phyloP scores from a whole-genome alignment of 1,140 invertebrate genomes.

The Platorchestia sp. region DNA sequence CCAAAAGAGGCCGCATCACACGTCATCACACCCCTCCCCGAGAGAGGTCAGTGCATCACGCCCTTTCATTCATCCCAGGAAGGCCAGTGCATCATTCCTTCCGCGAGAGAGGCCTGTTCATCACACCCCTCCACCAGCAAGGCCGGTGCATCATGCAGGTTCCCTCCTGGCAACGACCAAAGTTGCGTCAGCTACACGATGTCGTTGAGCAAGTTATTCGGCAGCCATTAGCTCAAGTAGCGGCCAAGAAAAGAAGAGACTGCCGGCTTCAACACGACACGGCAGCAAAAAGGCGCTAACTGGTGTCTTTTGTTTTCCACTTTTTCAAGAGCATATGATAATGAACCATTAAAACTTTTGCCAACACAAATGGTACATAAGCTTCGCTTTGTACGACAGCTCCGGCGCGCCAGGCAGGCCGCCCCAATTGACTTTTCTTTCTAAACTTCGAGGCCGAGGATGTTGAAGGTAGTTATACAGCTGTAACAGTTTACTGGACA shows the following conservation, averaged over 20 bases:
- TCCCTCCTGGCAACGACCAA: background rate
- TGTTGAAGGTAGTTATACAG: too few relatives aligned
- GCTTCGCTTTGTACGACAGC: background rate
- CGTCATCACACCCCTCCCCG: background rate
- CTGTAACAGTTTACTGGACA: background rate
- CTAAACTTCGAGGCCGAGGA: background rate
- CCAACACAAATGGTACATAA: conserved; percentile 48
- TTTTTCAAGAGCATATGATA: conserved; percentile 44
- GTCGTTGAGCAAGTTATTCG: conserved; percentile 3
- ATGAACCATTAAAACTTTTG: conserved; percentile 44
- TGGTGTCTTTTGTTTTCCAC: conserved; percentile 48
- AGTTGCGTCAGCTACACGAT: background rate
- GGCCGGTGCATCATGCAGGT: background rate
- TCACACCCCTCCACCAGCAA: background rate
- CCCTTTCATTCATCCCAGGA: background rate
- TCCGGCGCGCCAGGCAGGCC: background rate
- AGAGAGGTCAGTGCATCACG: background rate
- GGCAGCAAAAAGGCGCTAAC: conserved; percentile 20
- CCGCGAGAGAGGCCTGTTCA: background rate
- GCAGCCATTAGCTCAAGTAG: conserved; percentile 10
- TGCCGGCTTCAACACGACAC: background rate
- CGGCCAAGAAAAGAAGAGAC: background rate
- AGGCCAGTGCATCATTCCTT: background rate
- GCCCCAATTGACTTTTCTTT: background rate
- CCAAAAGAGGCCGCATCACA: too few relatives aligned